Evolutionary conservation across 2,888 invertebrate genomes (phyloP).

Genomic region (Orthosia incerta): DNA sequence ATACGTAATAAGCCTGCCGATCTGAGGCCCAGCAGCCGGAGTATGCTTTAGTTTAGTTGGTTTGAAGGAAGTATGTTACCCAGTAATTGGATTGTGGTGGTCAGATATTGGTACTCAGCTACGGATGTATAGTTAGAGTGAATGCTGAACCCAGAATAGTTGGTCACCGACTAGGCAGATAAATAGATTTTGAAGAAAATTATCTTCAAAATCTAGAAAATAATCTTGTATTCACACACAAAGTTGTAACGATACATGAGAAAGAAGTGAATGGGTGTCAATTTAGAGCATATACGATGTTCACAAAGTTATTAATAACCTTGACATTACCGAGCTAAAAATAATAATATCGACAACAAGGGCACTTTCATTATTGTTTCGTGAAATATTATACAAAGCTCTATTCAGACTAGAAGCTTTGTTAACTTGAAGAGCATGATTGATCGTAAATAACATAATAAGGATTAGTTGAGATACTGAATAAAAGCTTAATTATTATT

Average conservation of each 20-base stretch:
- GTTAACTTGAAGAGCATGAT: constrained; percentile 8
- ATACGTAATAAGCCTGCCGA: too few species aligned
- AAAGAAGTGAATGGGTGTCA: constrained; percentile 23
- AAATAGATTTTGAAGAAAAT: too few species aligned
- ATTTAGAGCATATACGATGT: constrained; percentile 27
- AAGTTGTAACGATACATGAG: background rate
- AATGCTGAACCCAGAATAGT: too few species aligned
- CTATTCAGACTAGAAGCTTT: constrained; percentile 31
- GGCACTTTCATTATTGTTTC: constrained; percentile 55
- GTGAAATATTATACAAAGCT: constrained; percentile 30
- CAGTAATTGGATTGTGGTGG: too few species aligned
- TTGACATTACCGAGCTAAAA: constrained; percentile 37
- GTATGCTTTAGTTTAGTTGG: too few species aligned
- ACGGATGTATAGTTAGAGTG: too few species aligned
- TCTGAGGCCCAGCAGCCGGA: too few species aligned
- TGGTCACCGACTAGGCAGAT: too few species aligned
- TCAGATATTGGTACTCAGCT: too few species aligned
- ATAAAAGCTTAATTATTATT: background rate
- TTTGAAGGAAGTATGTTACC: too few species aligned
- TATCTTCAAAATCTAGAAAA: too few species aligned
- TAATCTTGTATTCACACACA: background rate
- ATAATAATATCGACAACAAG: constrained; percentile 7
- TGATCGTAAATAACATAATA: constrained; percentile 1
- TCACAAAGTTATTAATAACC: constrained; percentile 26
- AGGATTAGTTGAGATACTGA: background rate